Evolutionary conservation across 2,888 invertebrate genomes (phyloP), one percentile per base, ranked within the genome.

Genomic region (Amorpha juglandis): DNA sequence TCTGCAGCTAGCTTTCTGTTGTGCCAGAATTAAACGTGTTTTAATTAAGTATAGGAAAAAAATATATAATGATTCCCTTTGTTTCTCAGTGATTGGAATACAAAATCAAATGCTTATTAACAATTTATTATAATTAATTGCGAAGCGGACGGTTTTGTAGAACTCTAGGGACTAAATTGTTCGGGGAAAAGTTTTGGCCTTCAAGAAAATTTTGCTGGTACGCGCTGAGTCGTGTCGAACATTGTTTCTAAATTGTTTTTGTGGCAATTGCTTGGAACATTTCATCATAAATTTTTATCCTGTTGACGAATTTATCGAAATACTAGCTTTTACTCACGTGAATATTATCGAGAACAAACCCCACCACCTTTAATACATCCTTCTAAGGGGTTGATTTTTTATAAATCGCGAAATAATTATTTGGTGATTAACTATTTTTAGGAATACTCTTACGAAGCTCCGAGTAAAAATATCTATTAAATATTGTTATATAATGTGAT

Each of bases 21-120:
- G 11, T 6, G 1, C 12, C 19, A 9, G 33, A 53, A 53, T 53
- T 53, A 58, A 42, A 16, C 55, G 16, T 38, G 27, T 33, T 50
- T 53, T 42, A 58, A 58, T 58, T 58, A 58, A 58, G 38, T 11
- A 9, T 38, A 58, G 6, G 12, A 38, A 58, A 58, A 58, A 58
- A 55, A 3, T 4, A 42, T 42, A 21, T 58, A 42, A 58, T 42
- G 42, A 58, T 42, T 38, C 12, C 58, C 38, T 19, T 58, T 58
- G 58, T 58, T 58, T 19, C 42, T 2, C 35, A 35, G 6, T 42
- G 58, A 58, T 58, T 42, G 58, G 58, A 58, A 42, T 58, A 42
- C 38, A 42, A 58, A 58, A 58, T 58, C 58, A 58, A 58, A 58
- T 38, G 42, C 42, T 58, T 42, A 58, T 58, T 58, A 58, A 58